Conservation (phyloP, 2,113 vertebrate species). For the Perca flavescens region DNA sequence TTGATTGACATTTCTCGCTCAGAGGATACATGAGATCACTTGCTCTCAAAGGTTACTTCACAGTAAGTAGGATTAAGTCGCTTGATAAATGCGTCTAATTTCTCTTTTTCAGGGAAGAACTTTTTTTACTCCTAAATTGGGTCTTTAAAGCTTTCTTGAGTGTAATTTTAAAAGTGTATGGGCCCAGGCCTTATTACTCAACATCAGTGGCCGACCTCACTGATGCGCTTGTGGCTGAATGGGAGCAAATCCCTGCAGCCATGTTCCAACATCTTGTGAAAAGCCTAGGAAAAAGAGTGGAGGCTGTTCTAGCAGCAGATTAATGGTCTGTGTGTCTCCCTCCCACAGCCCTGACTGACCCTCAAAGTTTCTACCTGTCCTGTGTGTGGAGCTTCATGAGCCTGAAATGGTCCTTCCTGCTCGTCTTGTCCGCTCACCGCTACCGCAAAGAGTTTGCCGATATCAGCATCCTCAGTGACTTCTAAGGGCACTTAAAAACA, state of each 20-base stretch:
- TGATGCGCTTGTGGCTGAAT: background rate
- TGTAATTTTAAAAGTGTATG: background rate
- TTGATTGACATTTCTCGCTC: too few relatives aligned
- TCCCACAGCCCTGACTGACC: constrained; percentile 86
- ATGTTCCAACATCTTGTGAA: too few relatives aligned
- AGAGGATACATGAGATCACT: background rate
- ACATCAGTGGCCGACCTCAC: background rate
- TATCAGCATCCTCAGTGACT: constrained; percentile 95
- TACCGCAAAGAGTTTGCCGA: constrained; percentile 93
- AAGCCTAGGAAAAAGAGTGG: background rate
- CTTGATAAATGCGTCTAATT: background rate
- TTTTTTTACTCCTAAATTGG: background rate
- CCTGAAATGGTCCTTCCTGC: constrained; percentile 92
- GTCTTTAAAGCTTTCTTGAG: background rate
- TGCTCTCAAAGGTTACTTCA: background rate
- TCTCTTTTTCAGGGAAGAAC: background rate
- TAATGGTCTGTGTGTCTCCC: constrained; percentile 16
- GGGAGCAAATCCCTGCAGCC: background rate
- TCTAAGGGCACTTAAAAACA: constrained; percentile 74
- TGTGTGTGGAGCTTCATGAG: constrained; percentile 93
- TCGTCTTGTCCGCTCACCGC: constrained; percentile 86
- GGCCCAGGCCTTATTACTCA: background rate
- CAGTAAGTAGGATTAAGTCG: background rate
- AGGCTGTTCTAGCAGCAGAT: background rate
- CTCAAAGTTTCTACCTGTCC: constrained; percentile 90